Evolutionary conservation across 2,113 vertebrate species (phyloP), one percentile per base, ranked within the genome.

Genomic region (Platichthys stellatus): DNA sequence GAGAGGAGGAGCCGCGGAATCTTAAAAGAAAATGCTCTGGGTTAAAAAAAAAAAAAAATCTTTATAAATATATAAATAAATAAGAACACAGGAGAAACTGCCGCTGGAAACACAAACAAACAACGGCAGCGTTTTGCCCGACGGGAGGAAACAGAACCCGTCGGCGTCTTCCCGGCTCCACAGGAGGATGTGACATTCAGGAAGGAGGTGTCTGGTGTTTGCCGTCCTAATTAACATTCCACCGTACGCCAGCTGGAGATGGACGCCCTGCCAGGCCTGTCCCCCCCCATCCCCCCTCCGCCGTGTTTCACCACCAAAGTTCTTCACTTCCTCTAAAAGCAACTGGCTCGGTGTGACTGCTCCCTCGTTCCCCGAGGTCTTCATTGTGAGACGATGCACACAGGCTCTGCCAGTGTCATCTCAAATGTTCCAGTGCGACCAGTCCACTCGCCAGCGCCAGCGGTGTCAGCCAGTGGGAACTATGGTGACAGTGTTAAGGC

Each of bases 391-490:
- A 81, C 74, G 78, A 79, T n/a, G 70, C 83, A 81, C 91, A 61
- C 73, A 72, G 84, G 56, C 87, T 78, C 81, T 89, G 86, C 80
- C 87, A 84, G 80, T 72, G 83, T 81, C 86, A 58, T 66, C 83
- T 91, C 87, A 87, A 88, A 91, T 89, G 87, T 83, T 88, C 85
- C 86, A 72, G 85, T 79, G 86, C 81, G 90, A 87, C 89, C 85
- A 74, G 67, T 86, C 85, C 45, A 73, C 83, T 88, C 69, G 64
- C 87, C 69, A 69, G 66, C 74, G 89, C 86, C 77, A 67, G 79
- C 71, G 80, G 82, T 86, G 86, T 83, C 88, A 76, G 80, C 74
- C 86, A 45, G 83, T 20, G 38, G 91, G 93, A 88, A 88, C 92
- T 88, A 92, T 93, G 87, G 91, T 26, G 84, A 93, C 90, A 0